Conservation (phyloP, 2,113 vertebrate species). For the Peromyscus maniculatus region DNA sequence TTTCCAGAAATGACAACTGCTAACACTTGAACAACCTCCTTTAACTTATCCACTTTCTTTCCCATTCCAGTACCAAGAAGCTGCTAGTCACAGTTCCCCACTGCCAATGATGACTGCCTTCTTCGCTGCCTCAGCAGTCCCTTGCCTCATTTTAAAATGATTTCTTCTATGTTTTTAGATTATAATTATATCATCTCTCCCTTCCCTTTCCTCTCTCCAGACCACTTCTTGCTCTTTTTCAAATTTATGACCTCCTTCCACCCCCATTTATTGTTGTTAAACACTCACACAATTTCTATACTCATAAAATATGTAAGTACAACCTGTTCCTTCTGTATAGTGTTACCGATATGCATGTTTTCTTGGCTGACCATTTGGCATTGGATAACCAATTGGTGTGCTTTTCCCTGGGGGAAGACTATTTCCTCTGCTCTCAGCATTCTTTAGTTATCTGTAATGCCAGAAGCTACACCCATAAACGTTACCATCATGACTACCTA, state of each 20-base stretch:
- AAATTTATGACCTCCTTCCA: neutral
- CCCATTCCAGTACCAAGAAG: neutral
- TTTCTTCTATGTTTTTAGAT: neutral
- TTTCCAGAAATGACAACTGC: neutral
- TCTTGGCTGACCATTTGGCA: neutral
- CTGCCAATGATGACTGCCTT: rapidly evolving
- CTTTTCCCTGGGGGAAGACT: neutral
- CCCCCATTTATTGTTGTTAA: neutral
- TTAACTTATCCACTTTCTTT: rapidly evolving
- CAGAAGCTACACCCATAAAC: neutral
- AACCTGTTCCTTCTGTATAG: no score
- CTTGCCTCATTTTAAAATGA: neutral
- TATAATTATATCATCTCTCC: neutral
- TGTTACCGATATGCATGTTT: neutral
- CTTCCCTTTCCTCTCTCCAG: neutral
- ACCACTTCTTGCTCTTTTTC: neutral
- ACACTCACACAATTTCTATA: neutral
- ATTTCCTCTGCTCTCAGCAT: no score
- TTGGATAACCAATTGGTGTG: neutral
- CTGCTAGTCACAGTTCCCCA: neutral
- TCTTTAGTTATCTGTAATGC: neutral
- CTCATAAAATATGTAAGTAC: neutral
- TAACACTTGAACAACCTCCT: neutral
- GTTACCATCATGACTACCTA: neutral
- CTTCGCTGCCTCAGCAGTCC: neutral